Conservation (phyloP, 2,888 invertebrate genomes). For the Helleia helle region DNA sequence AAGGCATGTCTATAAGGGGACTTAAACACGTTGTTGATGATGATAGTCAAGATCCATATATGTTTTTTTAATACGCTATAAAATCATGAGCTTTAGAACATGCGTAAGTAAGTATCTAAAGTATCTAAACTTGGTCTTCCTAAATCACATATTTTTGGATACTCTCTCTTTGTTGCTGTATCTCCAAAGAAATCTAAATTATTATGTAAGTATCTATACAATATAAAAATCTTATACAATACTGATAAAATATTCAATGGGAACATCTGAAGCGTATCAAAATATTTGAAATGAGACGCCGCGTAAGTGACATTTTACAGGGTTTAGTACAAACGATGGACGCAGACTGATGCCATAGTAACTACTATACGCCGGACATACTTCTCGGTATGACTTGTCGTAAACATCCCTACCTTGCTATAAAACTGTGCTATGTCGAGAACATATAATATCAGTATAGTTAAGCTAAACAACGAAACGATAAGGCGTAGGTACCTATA, state of each 20-base stretch:
- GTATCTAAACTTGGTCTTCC: no score
- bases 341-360: background rate
- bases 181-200: background rate
- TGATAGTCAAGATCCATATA: no score
- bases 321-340: background rate
- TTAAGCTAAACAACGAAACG: conserved; percentile 2
- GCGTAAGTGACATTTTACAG: background rate
- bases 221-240: background rate
- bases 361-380: background rate
- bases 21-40: no score
- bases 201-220: background rate
- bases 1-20: no score
- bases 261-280: background rate
- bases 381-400: background rate
- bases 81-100: no score
- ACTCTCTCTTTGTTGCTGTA: background rate
- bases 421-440: conserved; percentile 2
- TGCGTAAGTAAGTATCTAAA: no score
- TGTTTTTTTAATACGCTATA: no score
- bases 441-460: background rate
- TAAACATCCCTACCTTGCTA: conserved; percentile 1
- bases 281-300: background rate
- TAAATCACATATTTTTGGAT: no score
- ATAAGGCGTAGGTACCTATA: no score
- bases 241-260: conserved; percentile 1